Evolutionary conservation across 2,797 vertebrate genomes (phyloP), one percentile per base, ranked within the genome.

Genomic region (Eutrigla gurnardus): DNA sequence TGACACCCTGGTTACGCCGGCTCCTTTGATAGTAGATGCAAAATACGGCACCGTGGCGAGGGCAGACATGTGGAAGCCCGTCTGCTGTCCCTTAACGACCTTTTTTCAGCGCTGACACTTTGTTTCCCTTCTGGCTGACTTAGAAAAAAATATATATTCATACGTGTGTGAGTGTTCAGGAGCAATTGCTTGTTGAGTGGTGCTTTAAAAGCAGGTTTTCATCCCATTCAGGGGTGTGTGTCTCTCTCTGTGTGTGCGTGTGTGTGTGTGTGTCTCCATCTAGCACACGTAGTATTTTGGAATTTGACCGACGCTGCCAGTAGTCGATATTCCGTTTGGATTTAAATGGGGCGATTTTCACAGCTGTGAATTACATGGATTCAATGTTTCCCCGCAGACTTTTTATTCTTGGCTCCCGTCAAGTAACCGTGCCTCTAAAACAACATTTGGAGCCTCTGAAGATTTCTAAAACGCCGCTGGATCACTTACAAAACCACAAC

Each of bases 141-240:
- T 25, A n/a, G n/a, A n/a, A n/a, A n/a, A n/a, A n/a, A n/a, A 25
- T 25, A 25, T 25, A 25, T 25, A 25, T 25, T 25, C 25, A 25
- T 25, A 25, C 25, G 2, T 1, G 25, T 46, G 15, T 46, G 15
- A 9, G 47, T 49, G 47, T 49, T 17, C 9, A n/a, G 8, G n/a
- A 12, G 11, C n/a, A 10, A n/a, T 10, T 50, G 47, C n/a, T 18
- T 50, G 47, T 14, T 67, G 75, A 77, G 57, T 54, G 55, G n/a
- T 49, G 65, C 62, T 50, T 74, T 82, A 76, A 73, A 78, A 70
- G 77, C 66, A 81, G 89, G 86, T 83, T 89, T 88, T 84, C 82
- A 68, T 81, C 77, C 70, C 82, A 65, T 66, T 33, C 80, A 87
- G 78, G 85, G 84, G 70, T 82, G 55, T 60, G 39, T 71, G 3